Evolutionary conservation across 1,140 invertebrate genomes (phyloP).

Genomic region (Conopomorpha cramerella): DNA sequence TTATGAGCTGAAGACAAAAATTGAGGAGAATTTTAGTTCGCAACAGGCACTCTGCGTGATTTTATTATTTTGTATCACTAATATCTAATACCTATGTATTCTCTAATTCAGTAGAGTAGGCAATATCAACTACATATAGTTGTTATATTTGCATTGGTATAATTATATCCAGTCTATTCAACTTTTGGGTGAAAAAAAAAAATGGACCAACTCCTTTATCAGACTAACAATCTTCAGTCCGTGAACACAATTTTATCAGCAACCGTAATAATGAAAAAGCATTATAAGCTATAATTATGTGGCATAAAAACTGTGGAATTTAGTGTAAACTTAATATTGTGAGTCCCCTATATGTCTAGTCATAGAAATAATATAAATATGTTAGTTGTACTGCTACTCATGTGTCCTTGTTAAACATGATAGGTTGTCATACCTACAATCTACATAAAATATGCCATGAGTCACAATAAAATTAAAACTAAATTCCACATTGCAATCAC

Average conservation of each 20-base stretch:
- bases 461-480: constrained; percentile 19
- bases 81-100: constrained; percentile 23
- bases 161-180: too few species aligned
- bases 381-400: too few species aligned
- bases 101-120: too few species aligned
- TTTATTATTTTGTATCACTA: constrained; percentile 39
- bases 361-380: too few species aligned
- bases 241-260: constrained; percentile 59
- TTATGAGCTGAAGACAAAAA: constrained; percentile 25
- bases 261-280: constrained; percentile 57
- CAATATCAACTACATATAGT: too few species aligned
- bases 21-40: constrained; percentile 33
- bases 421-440: too few species aligned
- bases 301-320: constrained; percentile 46
- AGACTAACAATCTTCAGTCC: constrained; percentile 37
- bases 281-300: constrained; percentile 56
- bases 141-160: too few species aligned
- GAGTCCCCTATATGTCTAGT: too few species aligned
- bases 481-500: constrained; percentile 39
- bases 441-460: constrained; percentile 4
- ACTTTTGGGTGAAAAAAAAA: too few species aligned
- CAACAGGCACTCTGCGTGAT: constrained; percentile 57
- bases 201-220: too few species aligned
- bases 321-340: constrained; percentile 17
- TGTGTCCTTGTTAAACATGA: too few species aligned